phyloP scores from a whole-genome alignment of 2,113 vertebrate species.

The Corythoichthys intestinalis region DNA sequence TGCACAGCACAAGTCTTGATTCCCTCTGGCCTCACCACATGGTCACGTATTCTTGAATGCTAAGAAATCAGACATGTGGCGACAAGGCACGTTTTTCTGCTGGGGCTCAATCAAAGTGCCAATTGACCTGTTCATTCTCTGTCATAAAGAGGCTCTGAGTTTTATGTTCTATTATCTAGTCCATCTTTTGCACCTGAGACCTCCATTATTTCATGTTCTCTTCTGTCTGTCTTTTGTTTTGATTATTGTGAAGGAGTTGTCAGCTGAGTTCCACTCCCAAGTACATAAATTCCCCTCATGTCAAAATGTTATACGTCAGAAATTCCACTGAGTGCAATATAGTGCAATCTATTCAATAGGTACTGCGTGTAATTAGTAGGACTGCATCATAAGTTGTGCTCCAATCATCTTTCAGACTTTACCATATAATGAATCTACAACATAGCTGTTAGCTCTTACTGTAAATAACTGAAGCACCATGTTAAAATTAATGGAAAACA shows the following conservation, averaged over 20 bases:
- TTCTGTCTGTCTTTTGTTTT: background rate
- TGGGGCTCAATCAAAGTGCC: conserved; percentile 24
- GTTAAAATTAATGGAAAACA: background rate
- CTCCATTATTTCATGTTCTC: background rate
- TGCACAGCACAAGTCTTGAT: conserved; percentile 34
- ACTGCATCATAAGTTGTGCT: background rate
- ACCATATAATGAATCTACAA: background rate
- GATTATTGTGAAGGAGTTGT: background rate
- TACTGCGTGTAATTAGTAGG: background rate
- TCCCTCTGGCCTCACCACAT: conserved; percentile 37
- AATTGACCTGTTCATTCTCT: conserved; percentile 11
- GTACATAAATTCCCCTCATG: background rate
- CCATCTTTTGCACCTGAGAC: background rate
- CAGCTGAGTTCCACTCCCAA: background rate
- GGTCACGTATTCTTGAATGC: conserved; percentile 12
- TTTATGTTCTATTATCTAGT: background rate
- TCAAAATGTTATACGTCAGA: background rate
- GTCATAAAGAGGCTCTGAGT: background rate
- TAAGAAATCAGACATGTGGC: conserved; percentile 36
- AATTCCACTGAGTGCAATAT: background rate
- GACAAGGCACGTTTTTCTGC: conserved; percentile 24
- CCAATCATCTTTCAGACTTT: conserved; percentile 1
- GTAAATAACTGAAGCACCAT: background rate
- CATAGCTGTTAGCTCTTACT: background rate
- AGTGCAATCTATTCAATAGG: background rate